Percentiles rank a stretch among this genome's conserved stretches.
These are phyloP conservation scores for Brachionus rotundiformis DNA, from an alignment of 1,140 invertebrate genomes.

Conservation along the genomic window DNA sequence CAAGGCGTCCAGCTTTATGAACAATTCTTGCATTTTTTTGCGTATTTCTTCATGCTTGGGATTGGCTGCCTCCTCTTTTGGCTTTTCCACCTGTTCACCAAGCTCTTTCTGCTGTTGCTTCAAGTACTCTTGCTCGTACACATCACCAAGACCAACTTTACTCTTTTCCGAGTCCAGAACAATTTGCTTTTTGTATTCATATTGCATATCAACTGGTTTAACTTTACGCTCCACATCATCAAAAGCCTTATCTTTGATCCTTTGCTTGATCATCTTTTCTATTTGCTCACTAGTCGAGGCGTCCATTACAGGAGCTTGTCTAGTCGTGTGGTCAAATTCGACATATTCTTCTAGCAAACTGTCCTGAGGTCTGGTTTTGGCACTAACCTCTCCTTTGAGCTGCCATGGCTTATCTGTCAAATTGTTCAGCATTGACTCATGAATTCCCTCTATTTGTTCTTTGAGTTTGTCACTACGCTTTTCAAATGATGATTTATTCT, in stretches of 20 bases:
- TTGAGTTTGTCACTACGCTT: slow-evolving; percentile 2
- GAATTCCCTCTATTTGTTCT: slow-evolving; percentile 73
- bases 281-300: slow-evolving; percentile 81
- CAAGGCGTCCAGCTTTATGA: slow-evolving; percentile 84
- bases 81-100: slow-evolving; percentile 57
- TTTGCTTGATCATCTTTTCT: slow-evolving; percentile 84
- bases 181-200: slow-evolving; percentile 85
- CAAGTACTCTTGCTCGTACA: slow-evolving; percentile 88
- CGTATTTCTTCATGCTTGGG: slow-evolving; percentile 74
- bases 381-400: slow-evolving; percentile 82
- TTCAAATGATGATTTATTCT: slow-evolving; percentile 30
- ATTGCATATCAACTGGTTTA: slow-evolving; percentile 78
- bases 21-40: slow-evolving; percentile 75
- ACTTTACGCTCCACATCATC: slow-evolving; percentile 90
- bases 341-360: slow-evolving; percentile 86
- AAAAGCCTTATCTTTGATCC: slow-evolving; percentile 87
- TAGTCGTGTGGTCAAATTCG: slow-evolving; percentile 80
- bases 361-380: slow-evolving; percentile 78
- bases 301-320: slow-evolving; percentile 81
- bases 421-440: slow-evolving; percentile 68
- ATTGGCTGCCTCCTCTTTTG: slow-evolving; percentile 69
- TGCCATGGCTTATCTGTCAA: slow-evolving; percentile 86
- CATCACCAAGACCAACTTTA: slow-evolving; percentile 86
- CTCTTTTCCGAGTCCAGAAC: slow-evolving; percentile 91
- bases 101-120: slow-evolving; percentile 67